Evolutionary conservation across 2,797 vertebrate species (phyloP), one percentile per base, ranked within the genome.

Genomic region (Acipenser oxyrinchus): DNA sequence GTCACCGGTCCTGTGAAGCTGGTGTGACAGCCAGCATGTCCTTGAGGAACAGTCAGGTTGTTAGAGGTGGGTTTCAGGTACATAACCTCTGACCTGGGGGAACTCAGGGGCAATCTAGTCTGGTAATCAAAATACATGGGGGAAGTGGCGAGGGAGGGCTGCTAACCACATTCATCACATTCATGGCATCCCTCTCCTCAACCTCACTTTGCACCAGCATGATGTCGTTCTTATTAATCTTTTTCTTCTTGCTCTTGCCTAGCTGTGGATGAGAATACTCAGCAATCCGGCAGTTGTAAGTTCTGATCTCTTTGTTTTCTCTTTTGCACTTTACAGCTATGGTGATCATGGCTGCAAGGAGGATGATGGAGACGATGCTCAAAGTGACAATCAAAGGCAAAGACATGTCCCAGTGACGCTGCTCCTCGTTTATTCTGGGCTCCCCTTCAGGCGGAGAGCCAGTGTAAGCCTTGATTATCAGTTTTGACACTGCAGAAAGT

Each of bases 51-150:
- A 84, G 94, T 94, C 89, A 98, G 89, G 91, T 94, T 98, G 93
- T 94, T 98, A 92, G 95, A 90, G 82, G 93, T 93, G 70, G 97
- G 97, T 81, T 99, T 99, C 82, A 99, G 91, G 82, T 98, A 99
- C 97, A 99, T 98, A 89, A 99, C 96, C 92, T 99, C 97, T 18
- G 96, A 99, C 77, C 97, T 90, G 84, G 96, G 97, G 74, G 97
- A 98, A 91, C 97, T 99, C 86, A 99, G 94, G 86, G 97, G 97
- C 84, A 98, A 90, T 78, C 97, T 95, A 77, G 97, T 98, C 91
- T 99, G 96, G 90, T 98, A 99, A 90, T 99, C 97, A 87, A 99
- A 99, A 91, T 98, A 98, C 93, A 99, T 95, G 77, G 97, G 97
- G 78, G 97, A 99, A 81, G 97, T 97, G 87, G 97, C 96, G 85